Evolutionary conservation across 2,797 vertebrate species (phyloP).

Genomic region (Poeciliopsis paucimaculata): DNA sequence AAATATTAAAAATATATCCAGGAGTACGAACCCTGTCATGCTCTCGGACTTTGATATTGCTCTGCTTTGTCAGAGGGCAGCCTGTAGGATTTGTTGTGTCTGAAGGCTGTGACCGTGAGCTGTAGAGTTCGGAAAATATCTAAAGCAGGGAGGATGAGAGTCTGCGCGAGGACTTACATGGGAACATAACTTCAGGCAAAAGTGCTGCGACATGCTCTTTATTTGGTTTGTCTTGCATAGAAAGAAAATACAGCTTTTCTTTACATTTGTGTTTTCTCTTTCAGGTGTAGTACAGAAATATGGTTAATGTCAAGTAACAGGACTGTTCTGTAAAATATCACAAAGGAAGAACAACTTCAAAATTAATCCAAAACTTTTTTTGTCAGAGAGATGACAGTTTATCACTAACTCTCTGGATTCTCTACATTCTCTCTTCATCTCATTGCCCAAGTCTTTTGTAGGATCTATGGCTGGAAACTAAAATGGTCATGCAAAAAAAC

Average conservation of each 20-base stretch:
- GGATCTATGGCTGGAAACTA: background rate
- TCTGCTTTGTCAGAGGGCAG: constrained; percentile 82
- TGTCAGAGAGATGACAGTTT: background rate
- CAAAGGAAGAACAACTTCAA: background rate
- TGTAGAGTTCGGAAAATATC: constrained; percentile 70
- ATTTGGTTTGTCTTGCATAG: constrained; percentile 36
- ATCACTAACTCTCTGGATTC: background rate
- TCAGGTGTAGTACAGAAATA: background rate
- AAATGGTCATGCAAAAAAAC: background rate
- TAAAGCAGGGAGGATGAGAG: constrained; percentile 44
- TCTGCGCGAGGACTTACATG: constrained; percentile 40
- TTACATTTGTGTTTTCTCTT: background rate
- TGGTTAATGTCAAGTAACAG: background rate
- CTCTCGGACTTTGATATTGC: constrained; percentile 85
- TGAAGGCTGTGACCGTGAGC: constrained; percentile 79
- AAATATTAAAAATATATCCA: constrained; percentile 95
- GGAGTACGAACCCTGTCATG: constrained; percentile 85
- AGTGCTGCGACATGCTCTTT: constrained; percentile 17
- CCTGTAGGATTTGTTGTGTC: constrained; percentile 86
- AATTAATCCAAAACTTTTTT: background rate
- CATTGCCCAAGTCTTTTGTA: background rate
- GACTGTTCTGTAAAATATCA: background rate
- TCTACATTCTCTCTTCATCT: background rate
- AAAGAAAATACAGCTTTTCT: background rate
- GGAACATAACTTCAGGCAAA: constrained; percentile 36